phyloP scores from a whole-genome alignment of 2,888 invertebrate species.

The Peribatodes rhomboidaria region DNA sequence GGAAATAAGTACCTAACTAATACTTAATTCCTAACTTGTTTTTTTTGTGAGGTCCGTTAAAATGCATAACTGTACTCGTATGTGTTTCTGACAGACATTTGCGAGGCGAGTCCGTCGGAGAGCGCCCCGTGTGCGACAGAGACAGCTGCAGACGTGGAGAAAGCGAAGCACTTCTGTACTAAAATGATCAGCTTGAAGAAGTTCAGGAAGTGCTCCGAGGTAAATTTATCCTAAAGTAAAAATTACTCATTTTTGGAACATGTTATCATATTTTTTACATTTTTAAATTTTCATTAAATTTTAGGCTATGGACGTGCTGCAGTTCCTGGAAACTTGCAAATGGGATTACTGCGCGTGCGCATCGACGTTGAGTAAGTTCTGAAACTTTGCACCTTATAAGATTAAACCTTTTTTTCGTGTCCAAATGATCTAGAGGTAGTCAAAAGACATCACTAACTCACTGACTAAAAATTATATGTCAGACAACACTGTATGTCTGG shows the following conservation, averaged over 20 bases:
- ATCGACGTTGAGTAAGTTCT: slow-evolving; percentile 71
- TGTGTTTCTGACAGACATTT: slow-evolving; percentile 77
- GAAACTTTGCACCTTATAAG: too few relatives aligned
- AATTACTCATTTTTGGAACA: not conserved
- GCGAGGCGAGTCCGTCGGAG: slow-evolving; percentile 83
- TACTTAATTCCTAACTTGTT: too few relatives aligned
- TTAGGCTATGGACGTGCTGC: slow-evolving; percentile 88
- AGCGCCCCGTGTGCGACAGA: slow-evolving; percentile 79
- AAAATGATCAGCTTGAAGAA: slow-evolving; percentile 88
- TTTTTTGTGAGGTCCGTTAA: too few relatives aligned
- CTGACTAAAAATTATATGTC: too few relatives aligned
- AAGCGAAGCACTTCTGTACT: slow-evolving; percentile 88
- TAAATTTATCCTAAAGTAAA: slow-evolving; percentile 53
- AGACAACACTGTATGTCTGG: too few relatives aligned
- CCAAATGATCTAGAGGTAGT: too few relatives aligned
- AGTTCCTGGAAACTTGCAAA: slow-evolving; percentile 90
- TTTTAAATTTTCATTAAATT: slow-evolving; percentile 11
- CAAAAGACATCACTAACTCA: too few relatives aligned
- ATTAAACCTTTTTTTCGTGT: too few relatives aligned
- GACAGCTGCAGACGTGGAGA: slow-evolving; percentile 64
- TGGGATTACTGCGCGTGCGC: slow-evolving; percentile 93
- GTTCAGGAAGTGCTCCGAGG: slow-evolving; percentile 88
- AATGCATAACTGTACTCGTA: too few relatives aligned
- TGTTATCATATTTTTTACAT: not conserved
- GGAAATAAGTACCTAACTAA: too few relatives aligned